These are phyloP conservation scores for Leptoclinus maculatus DNA, from an alignment of 2,797 vertebrate genomes.

Conservation along the genomic window DNA sequence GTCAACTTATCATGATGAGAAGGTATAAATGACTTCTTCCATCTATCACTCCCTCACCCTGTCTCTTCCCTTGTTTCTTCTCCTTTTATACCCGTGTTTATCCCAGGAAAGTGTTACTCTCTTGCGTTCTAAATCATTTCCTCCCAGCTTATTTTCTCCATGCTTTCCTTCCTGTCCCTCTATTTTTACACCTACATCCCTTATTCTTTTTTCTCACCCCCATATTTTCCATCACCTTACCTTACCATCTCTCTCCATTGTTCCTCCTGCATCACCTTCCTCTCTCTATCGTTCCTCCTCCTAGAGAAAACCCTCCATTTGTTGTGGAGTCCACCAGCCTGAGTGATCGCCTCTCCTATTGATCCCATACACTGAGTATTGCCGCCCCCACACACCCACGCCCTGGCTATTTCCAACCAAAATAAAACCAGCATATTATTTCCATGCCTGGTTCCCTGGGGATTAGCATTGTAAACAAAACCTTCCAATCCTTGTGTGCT, in stretches of 20 bases:
- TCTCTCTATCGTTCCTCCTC: background rate
- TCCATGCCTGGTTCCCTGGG: conserved; percentile 15
- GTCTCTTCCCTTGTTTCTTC: conserved; percentile 7
- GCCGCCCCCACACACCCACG: conserved; percentile 45
- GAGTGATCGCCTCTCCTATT: conserved; percentile 34
- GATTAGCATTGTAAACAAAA: conserved; percentile 52
- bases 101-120: background rate
- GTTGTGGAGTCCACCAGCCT: conserved; percentile 18
- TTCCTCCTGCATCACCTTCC: background rate
- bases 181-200: background rate
- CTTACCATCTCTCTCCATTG: background rate
- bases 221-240: background rate
- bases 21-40: conserved; percentile 30
- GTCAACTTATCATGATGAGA: conserved; percentile 38
- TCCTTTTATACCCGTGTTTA: background rate
- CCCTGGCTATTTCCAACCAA: conserved; percentile 39
- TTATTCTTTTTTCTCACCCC: background rate
- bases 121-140: background rate
- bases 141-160: background rate
- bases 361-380: conserved; percentile 29
- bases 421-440: conserved; percentile 31
- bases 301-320: conserved; percentile 25
- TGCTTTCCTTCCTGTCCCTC: background rate
- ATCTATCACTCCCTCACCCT: conserved; percentile 28
- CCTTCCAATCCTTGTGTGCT: conserved; percentile 19